A percentile compares a stretch with the other conserved stretches of the same genome.
These are phyloP conservation scores for Enteromius mattozi DNA, from an alignment of 2,797 vertebrate species.

Conservation along the genomic window DNA sequence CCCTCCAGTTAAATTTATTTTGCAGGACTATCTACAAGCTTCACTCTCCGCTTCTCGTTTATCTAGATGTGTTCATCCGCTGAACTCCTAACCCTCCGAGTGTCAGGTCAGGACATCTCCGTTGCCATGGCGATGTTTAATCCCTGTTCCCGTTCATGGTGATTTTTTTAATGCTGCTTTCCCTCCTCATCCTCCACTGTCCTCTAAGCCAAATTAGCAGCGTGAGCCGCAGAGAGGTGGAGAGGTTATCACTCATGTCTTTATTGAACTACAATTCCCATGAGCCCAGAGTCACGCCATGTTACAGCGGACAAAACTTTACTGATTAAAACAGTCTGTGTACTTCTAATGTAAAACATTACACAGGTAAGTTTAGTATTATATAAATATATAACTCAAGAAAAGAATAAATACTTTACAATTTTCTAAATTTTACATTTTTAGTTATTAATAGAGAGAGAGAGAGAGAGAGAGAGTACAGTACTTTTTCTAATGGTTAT, in stretches of 20 bases:
- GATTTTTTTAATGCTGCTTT: constrained; percentile 25
- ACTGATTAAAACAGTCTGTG: constrained; percentile 17
- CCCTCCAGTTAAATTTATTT: constrained; percentile 8
- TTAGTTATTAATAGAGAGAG: neutral
- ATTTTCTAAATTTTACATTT: neutral
- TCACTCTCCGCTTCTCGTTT: neutral
- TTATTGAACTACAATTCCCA: constrained; percentile 43
- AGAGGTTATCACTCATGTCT: neutral
- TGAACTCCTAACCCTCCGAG: constrained; percentile 16
- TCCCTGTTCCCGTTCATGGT: constrained; percentile 20
- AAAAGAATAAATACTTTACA: neutral
- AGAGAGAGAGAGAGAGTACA: no score
- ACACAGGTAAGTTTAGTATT: neutral
- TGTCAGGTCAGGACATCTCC: constrained; percentile 41
- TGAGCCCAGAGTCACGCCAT: neutral
- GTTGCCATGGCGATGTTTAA: constrained; percentile 44
- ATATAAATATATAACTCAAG: neutral
- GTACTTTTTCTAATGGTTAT: no score
- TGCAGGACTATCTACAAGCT: neutral
- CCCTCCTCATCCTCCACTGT: constrained; percentile 16
- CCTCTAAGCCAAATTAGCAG: constrained; percentile 15
- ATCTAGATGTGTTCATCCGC: constrained; percentile 27
- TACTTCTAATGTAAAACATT: neutral
- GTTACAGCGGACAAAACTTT: neutral
- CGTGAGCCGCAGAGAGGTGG: neutral